These are phyloP conservation scores for Cantharis flavilabris DNA, from an alignment of 2,888 invertebrate species.

Conservation along the genomic window DNA sequence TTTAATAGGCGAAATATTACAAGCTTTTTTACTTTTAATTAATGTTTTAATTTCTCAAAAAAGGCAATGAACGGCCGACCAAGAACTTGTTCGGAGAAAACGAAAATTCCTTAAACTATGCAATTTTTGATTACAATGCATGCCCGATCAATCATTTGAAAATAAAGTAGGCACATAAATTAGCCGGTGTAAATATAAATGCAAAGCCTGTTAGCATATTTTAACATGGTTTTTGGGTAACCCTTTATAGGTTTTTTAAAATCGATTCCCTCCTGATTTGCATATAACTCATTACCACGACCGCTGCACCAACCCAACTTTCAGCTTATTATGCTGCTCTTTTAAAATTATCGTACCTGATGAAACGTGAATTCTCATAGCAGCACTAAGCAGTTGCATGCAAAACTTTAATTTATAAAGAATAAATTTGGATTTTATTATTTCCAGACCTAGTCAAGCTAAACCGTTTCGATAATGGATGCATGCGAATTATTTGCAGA, in stretches of 20 bases:
- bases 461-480: neutral
- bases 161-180: constrained; percentile 10
- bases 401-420: neutral
- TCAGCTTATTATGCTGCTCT: constrained; percentile 1
- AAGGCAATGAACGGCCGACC: neutral
- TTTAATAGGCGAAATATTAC: neutral
- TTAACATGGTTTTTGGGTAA: constrained; percentile 34
- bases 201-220: constrained; percentile 33
- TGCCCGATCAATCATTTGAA: neutral
- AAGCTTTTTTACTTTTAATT: neutral
- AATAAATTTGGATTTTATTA: neutral
- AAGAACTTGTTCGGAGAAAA: neutral
- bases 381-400: neutral
- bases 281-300: constrained; percentile 22
- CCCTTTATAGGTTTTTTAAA: constrained; percentile 27
- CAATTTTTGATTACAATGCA: constrained; percentile 10
- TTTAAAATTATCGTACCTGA: neutral
- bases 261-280: constrained; percentile 26
- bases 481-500: neutral
- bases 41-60: neutral
- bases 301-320: neutral
- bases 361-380: neutral
- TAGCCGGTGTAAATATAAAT: constrained; percentile 34
- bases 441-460: neutral
- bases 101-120: constrained; percentile 8